Conservation (phyloP, 2,797 vertebrate species). For the Hipposideros larvatus region DNA sequence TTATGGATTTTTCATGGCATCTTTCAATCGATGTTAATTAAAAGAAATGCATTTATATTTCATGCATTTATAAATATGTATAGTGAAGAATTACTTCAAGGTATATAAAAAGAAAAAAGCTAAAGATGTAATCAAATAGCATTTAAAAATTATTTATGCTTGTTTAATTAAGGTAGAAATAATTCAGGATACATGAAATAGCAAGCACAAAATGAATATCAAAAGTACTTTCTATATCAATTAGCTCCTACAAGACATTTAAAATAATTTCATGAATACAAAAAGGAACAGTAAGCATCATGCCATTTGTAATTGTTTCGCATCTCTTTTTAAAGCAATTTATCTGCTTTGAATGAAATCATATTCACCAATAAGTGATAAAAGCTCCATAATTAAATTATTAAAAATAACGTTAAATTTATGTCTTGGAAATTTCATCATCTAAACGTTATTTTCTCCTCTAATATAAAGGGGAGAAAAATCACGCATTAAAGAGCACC, state of each 20-base stretch:
- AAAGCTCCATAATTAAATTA: neutral
- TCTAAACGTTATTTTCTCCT: slow-evolving; percentile 5
- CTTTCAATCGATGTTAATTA: slow-evolving; percentile 71
- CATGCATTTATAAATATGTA: neutral
- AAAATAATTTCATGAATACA: slow-evolving; percentile 62
- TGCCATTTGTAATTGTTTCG: neutral
- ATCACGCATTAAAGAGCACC: neutral
- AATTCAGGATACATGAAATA: slow-evolving; percentile 57
- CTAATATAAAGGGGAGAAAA: neutral
- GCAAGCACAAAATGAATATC: slow-evolving; percentile 37
- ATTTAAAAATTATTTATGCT: slow-evolving; percentile 70
- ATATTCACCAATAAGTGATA: slow-evolving; percentile 11
- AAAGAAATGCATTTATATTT: slow-evolving; percentile 43
- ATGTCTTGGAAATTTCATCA: neutral
- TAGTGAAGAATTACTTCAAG: slow-evolving; percentile 62
- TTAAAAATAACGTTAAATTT: neutral
- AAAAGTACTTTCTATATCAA: slow-evolving; percentile 56
- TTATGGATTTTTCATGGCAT: slow-evolving; percentile 65
- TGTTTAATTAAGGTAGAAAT: slow-evolving; percentile 68
- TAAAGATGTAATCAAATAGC: slow-evolving; percentile 69
- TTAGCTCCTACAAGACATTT: slow-evolving; percentile 46
- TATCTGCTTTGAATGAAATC: slow-evolving; percentile 48
- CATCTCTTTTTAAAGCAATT: slow-evolving; percentile 50
- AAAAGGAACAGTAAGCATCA: slow-evolving; percentile 21
- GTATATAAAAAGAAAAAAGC: slow-evolving; percentile 65